phyloP scores from a whole-genome alignment of 2,888 invertebrate genomes.

The Leucania comma region DNA sequence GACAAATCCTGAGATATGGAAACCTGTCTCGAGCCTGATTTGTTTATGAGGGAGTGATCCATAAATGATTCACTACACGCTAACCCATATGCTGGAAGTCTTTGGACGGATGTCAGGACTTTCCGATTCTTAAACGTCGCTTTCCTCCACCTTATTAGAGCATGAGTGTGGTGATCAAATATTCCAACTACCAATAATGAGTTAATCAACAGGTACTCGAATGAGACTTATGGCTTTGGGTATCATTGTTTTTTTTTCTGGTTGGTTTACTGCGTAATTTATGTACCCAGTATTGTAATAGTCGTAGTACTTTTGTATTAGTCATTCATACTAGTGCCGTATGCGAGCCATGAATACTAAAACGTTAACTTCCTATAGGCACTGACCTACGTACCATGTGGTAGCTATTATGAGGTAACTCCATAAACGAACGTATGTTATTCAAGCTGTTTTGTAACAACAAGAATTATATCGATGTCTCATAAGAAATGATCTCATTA shows the following conservation, averaged over 20 bases:
- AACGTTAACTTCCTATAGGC: conserved; percentile 40
- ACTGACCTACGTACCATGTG: conserved; percentile 45
- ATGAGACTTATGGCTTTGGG: neutral
- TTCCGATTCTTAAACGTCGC: neutral
- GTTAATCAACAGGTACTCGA: too few species aligned
- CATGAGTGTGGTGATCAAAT: neutral
- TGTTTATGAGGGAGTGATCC: neutral
- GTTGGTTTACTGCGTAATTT: conserved; percentile 77
- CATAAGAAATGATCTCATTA: conserved; percentile 51
- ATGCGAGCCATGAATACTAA: conserved; percentile 39
- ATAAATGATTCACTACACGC: neutral
- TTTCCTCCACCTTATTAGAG: neutral
- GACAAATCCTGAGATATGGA: too few species aligned
- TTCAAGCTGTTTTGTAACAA: conserved; percentile 38
- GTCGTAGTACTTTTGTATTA: conserved; percentile 38
- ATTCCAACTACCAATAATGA: neutral
- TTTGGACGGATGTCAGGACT: neutral
- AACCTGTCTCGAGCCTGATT: neutral
- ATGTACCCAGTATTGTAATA: conserved; percentile 11
- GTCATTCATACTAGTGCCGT: conserved; percentile 26
- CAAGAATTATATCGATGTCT: conserved; percentile 33
- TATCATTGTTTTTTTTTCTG: conserved; percentile 52
- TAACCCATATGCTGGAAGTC: too few species aligned
- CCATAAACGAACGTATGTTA: conserved; percentile 28
- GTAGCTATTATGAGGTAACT: conserved; percentile 39